phyloP scores from a whole-genome alignment of 2,888 invertebrate genomes.

The Drosophila affinis region DNA sequence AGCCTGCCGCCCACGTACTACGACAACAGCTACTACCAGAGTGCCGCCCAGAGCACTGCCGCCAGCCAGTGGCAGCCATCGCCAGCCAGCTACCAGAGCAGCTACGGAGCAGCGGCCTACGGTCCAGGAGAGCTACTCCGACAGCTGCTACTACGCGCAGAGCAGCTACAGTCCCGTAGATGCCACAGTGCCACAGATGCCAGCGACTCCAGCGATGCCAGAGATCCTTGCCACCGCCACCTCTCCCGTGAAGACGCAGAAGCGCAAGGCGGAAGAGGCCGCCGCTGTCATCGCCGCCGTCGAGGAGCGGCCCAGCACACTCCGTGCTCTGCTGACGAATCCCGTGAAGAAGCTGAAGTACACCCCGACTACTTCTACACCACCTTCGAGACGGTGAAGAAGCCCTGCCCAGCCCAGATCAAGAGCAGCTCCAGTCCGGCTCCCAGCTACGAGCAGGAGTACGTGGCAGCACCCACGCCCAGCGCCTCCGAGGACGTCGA shows the following conservation, averaged over 20 bases:
- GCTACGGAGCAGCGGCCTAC: constrained; percentile 60
- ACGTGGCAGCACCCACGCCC: constrained; percentile 67
- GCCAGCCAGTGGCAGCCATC: constrained; percentile 40
- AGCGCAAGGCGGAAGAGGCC: constrained; percentile 62
- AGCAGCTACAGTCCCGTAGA: constrained; percentile 14
- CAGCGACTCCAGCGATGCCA: background rate
- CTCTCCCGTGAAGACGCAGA: constrained; percentile 46
- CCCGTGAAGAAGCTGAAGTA: constrained; percentile 82
- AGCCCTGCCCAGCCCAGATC: constrained; percentile 24
- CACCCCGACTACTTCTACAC: constrained; percentile 82
- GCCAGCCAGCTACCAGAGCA: constrained; percentile 52
- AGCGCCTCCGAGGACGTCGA: constrained; percentile 77
- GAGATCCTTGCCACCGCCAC: constrained; percentile 28
- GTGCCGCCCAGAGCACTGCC: background rate
- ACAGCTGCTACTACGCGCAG: constrained; percentile 45
- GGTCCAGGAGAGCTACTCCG: constrained; percentile 56
- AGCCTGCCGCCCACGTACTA: constrained; percentile 69
- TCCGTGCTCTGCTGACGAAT: constrained; percentile 86
- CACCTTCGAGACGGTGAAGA: constrained; percentile 71
- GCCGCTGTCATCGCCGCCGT: constrained; percentile 57
- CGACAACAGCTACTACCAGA: constrained; percentile 56
- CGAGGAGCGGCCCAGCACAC: constrained; percentile 83
- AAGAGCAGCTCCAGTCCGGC: constrained; percentile 59
- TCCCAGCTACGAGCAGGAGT: constrained; percentile 75
- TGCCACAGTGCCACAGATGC: constrained; percentile 1